A percentile compares a stretch with the other conserved stretches of the same genome.
Evolutionary conservation across 2,888 invertebrate genomes (phyloP).

Genomic region (Clanis bilineata): DNA sequence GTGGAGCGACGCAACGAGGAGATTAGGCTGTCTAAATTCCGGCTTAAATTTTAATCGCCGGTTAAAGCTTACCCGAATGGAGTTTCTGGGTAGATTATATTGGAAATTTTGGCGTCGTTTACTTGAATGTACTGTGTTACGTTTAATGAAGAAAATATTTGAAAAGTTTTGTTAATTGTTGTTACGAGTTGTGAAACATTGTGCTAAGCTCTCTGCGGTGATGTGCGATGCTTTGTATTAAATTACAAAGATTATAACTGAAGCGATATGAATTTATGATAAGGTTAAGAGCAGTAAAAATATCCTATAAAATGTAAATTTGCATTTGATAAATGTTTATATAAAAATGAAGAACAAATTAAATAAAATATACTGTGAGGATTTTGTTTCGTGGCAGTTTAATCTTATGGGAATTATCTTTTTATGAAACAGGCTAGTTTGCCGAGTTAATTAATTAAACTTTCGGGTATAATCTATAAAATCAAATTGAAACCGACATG

Average conservation of each 20-base stretch:
- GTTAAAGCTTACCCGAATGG: constrained; percentile 60
- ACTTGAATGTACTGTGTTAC: constrained; percentile 51
- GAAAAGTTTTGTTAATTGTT: constrained; percentile 4
- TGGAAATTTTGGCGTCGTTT: constrained; percentile 62
- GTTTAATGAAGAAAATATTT: constrained; percentile 33
- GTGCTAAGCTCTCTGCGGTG: not conserved
- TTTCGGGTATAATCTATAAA: too few relatives aligned
- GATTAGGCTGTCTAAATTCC: constrained; percentile 76
- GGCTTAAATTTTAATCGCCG: constrained; percentile 73
- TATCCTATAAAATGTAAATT: too few relatives aligned
- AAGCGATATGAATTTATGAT: not conserved
- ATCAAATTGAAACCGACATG: too few relatives aligned
- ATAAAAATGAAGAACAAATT: too few relatives aligned
- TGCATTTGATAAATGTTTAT: too few relatives aligned
- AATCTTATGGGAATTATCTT: too few relatives aligned
- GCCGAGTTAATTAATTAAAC: too few relatives aligned
- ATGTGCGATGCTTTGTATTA: not conserved
- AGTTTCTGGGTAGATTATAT: constrained; percentile 55
- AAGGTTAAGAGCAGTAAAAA: not conserved
- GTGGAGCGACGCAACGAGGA: constrained; percentile 60
- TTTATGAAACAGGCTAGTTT: too few relatives aligned
- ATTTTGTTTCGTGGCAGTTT: too few relatives aligned
- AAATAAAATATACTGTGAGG: too few relatives aligned
- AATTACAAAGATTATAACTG: not conserved
- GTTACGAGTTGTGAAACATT: not conserved